A percentile compares a stretch with the other conserved stretches of the same genome.
Conservation (phyloP, 1,140 invertebrate genomes). For the Heliconius hermathena region DNA sequence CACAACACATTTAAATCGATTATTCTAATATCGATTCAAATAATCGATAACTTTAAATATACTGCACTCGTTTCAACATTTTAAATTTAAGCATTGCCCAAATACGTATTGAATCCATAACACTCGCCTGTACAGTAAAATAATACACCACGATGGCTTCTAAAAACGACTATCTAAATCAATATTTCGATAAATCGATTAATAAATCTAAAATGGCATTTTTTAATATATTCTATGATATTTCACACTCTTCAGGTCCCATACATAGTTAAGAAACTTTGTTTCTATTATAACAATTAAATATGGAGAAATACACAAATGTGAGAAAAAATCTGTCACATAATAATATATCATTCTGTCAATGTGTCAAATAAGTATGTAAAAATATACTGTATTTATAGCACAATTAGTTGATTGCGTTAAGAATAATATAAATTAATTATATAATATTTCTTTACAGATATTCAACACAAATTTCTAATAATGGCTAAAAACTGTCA, state of each 20-base stretch:
- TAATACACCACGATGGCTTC: too few relatives aligned
- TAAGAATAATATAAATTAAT: background rate
- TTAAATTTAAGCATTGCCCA: too few relatives aligned
- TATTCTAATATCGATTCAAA: too few relatives aligned
- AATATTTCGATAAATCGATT: background rate
- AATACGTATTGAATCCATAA: too few relatives aligned
- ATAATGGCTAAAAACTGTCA: background rate
- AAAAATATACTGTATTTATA: too few relatives aligned
- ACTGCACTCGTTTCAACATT: too few relatives aligned
- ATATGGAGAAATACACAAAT: constrained; percentile 1
- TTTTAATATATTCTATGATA: constrained; percentile 26
- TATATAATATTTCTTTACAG: background rate
- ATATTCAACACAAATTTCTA: background rate
- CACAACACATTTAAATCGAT: constrained; percentile 5
- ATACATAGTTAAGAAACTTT: constrained; percentile 27
- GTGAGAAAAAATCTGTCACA: background rate
- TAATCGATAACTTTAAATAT: too few relatives aligned
- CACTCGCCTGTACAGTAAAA: too few relatives aligned
- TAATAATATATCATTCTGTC: background rate
- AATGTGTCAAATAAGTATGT: too few relatives aligned
- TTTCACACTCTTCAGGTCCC: constrained; percentile 36
- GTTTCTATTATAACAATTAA: constrained; percentile 21
- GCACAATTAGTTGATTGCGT: too few relatives aligned
- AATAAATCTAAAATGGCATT: constrained; percentile 30
- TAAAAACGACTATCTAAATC: constrained; percentile 1